Base-by-base conservation (phyloP, 2,113 vertebrate species). In the Rhagologus leucostigma region DNA sequence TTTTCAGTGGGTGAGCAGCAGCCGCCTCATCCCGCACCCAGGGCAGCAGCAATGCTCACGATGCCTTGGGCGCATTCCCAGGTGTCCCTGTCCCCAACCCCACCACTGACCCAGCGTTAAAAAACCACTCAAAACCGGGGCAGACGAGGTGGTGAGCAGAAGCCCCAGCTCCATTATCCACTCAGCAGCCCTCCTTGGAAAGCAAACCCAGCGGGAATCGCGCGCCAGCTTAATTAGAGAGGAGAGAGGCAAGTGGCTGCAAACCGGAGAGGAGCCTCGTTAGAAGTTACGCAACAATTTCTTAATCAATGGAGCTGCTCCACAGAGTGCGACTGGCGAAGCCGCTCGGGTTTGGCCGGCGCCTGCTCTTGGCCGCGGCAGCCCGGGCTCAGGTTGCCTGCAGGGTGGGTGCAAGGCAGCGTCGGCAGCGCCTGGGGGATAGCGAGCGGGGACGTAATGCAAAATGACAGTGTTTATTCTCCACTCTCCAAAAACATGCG, bases 31-130 rank as follows among this genome's bases (percentile, higher is more conserved):
- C 64, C 84, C 1, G 2, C 53, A 35, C 24, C 35, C 26, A 7
- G 24, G 42, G 77, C 9, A 41, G 47, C 2, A 0, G 35, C 0
- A 16, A 88, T 7, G 23, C 16, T 49, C 13, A 0, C 0, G 21
- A 21, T 69, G 16, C 37, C 44, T 23, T 5, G 1, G 33, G 39
- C 1, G 1, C 9, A 4, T 18, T 41, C 60, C 41, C 35, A 20
- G 1, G 1, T 1, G 10, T 33, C 39, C 60, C 37, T 10, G 6
- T 12, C 35, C 18, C 11, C 50, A 71, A 7, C 16, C 6, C 29
- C 52, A 44, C 11, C 39, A 1, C 30, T 16, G n/a, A 86, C 20
- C 29, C 32, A 62, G 32, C 12, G 13, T 18, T 30, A 15, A 33
- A 35, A 82, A 52, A 22, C 18, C 75, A 27, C 70, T 30, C 62